phyloP scores from a whole-genome alignment of 37 sponge, comb jelly and placozoan species.

The Chondrosia reniformis region DNA sequence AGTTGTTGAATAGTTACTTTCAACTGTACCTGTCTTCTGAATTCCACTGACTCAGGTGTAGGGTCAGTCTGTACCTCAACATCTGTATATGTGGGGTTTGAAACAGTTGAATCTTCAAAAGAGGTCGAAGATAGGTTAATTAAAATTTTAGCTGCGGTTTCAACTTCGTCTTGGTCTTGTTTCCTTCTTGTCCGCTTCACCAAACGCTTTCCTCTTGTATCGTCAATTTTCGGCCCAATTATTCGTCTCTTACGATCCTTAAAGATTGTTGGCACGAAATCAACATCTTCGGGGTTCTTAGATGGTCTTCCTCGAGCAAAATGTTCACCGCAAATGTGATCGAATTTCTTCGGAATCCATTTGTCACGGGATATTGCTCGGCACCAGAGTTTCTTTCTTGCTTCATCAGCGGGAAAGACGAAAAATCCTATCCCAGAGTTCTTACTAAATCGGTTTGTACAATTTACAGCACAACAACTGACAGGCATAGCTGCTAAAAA shows the following conservation, averaged over 20 bases:
- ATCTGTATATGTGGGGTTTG: too few species aligned
- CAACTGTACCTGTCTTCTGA: too few species aligned
- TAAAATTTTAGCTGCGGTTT: too few species aligned
- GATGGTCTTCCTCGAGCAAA: slow-evolving; percentile 1
- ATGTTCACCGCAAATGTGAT: slow-evolving; percentile 14
- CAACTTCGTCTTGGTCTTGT: too few species aligned
- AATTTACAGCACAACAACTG: slow-evolving; percentile 13
- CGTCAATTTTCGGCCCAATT: background rate
- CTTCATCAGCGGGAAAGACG: background rate
- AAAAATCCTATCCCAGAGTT: background rate
- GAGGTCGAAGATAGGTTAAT: too few species aligned
- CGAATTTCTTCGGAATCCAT: background rate
- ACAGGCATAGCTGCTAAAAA: background rate
- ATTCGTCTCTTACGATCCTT: background rate
- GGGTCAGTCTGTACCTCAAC: too few species aligned
- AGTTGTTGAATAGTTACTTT: too few species aligned
- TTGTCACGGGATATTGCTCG: background rate
- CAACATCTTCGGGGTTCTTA: background rate
- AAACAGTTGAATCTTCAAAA: too few species aligned
- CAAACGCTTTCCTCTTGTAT: background rate
- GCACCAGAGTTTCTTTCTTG: background rate
- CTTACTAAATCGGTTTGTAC: background rate
- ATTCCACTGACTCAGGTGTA: too few species aligned
- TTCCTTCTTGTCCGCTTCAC: too few species aligned
- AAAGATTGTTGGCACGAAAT: slow-evolving; percentile 8